A percentile compares a stretch with the other conserved stretches of the same genome.
phyloP scores from a whole-genome alignment of 2,888 invertebrate genomes.

The Apoda limacodes region DNA sequence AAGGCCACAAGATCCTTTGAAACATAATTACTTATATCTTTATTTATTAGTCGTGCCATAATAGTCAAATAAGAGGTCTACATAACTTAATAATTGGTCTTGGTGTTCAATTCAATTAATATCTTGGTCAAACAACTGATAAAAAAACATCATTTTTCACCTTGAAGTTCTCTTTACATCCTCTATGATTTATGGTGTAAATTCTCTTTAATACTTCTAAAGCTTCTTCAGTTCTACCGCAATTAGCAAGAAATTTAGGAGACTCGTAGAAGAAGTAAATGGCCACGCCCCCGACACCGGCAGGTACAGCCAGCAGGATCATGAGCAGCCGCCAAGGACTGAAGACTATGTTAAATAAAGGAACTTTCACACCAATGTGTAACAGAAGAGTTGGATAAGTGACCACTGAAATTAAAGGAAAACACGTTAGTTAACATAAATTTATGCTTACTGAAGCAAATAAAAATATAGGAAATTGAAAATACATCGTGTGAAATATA shows the following conservation, averaged over 20 bases:
- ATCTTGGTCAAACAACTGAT: too few species aligned
- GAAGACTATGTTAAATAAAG: constrained; percentile 64
- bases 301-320: constrained; percentile 50
- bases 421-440: not conserved
- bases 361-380: constrained; percentile 42
- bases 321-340: constrained; percentile 82
- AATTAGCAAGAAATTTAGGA: constrained; percentile 79
- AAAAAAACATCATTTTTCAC: too few species aligned
- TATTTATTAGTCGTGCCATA: too few species aligned
- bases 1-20: too few species aligned
- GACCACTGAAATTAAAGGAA: constrained; percentile 57
- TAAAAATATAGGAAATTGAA: too few species aligned
- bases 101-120: too few species aligned
- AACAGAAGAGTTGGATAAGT: constrained; percentile 75
- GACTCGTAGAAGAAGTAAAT: constrained; percentile 78
- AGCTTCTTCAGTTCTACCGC: constrained; percentile 72
- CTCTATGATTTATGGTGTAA: constrained; percentile 38
- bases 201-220: constrained; percentile 54
- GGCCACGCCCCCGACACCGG: constrained; percentile 67
- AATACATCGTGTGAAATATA: too few species aligned
- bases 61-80: too few species aligned
- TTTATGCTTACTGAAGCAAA: too few species aligned
- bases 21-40: too few species aligned
- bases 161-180: constrained; percentile 33
- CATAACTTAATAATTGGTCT: too few species aligned